Percentiles rank a stretch among this genome's conserved stretches.
These are phyloP conservation scores for Hippopotamus amphibius DNA, from an alignment of 2,113 vertebrate genomes.

Conservation along the genomic window DNA sequence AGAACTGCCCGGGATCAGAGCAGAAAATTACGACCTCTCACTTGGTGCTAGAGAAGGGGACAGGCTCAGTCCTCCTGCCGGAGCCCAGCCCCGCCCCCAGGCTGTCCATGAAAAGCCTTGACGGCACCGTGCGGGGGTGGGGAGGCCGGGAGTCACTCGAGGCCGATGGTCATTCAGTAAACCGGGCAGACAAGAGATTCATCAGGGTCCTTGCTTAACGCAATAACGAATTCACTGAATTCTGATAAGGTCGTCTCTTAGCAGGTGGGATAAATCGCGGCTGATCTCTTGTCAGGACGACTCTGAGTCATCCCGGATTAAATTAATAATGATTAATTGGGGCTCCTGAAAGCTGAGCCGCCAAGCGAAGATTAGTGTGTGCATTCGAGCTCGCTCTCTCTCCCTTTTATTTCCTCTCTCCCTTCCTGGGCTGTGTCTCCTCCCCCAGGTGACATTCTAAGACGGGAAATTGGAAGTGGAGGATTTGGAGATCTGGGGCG, in stretches of 20 bases:
- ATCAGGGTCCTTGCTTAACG: conserved; percentile 26
- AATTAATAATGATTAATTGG: conserved; percentile 85
- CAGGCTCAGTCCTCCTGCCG: neutral
- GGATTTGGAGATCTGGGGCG: neutral
- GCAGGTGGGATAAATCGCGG: conserved; percentile 78
- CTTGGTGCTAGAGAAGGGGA: neutral
- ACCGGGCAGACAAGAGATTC: conserved; percentile 47
- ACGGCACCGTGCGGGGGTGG: accelerated
- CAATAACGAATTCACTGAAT: conserved; percentile 60
- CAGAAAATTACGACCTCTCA: neutral
- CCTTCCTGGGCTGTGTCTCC: neutral
- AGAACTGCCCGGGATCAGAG: neutral
- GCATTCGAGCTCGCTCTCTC: neutral
- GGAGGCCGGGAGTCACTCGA: neutral
- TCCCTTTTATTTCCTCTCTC: conserved; percentile 32
- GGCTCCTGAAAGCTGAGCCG: conserved; percentile 70
- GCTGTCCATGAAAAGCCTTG: accelerated
- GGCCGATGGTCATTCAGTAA: conserved; percentile 22
- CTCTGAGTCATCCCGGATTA: conserved; percentile 79
- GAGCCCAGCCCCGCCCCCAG: neutral
- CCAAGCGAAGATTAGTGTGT: conserved; percentile 50
- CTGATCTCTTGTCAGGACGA: conserved; percentile 71
- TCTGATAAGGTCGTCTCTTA: conserved; percentile 73
- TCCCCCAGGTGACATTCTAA: conserved; percentile 31
- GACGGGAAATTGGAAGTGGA: neutral